These are phyloP conservation scores for Euspilapteryx auroguttella DNA, from an alignment of 2,888 invertebrate genomes.

Conservation along the genomic window DNA sequence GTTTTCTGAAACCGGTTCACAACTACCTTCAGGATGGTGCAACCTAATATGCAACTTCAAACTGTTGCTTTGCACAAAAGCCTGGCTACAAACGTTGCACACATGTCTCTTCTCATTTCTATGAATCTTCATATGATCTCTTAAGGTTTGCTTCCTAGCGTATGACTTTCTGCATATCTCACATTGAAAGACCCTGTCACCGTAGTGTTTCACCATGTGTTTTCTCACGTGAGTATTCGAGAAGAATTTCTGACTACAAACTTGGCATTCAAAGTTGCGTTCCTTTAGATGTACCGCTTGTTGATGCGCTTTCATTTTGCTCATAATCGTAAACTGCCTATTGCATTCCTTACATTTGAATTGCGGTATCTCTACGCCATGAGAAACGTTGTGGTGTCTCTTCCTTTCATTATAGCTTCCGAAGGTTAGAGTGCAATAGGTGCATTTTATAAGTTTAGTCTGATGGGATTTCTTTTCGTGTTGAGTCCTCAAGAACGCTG, in stretches of 20 bases:
- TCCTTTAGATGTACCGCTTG: slow-evolving; percentile 43
- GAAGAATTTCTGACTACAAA: slow-evolving; percentile 47
- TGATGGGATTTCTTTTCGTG: slow-evolving; percentile 49
- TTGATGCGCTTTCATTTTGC: slow-evolving; percentile 41
- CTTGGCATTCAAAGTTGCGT: slow-evolving; percentile 42
- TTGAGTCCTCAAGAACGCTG: slow-evolving; percentile 44
- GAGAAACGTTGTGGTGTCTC: slow-evolving; percentile 56
- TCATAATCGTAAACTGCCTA: slow-evolving; percentile 37
- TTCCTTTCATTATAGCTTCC: slow-evolving; percentile 52
- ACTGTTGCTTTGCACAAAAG: too few species aligned
- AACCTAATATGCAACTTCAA: slow-evolving; percentile 24
- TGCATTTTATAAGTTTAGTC: slow-evolving; percentile 43
- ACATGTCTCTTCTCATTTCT: too few species aligned
- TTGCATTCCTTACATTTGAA: slow-evolving; percentile 45
- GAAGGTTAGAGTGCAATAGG: slow-evolving; percentile 42
- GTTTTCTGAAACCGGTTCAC: too few species aligned
- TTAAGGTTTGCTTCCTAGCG: slow-evolving; percentile 63
- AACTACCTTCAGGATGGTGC: slow-evolving; percentile 21
- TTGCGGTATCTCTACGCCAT: slow-evolving; percentile 38
- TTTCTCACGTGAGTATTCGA: slow-evolving; percentile 37
- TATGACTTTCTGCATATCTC: slow-evolving; percentile 64
- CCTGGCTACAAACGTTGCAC: too few species aligned
- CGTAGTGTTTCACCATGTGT: slow-evolving; percentile 50
- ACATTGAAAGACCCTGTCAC: too few species aligned
- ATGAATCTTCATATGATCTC: slow-evolving; percentile 55